phyloP scores from a whole-genome alignment of 2,888 invertebrate genomes.

The Nemotelus nigrinus region DNA sequence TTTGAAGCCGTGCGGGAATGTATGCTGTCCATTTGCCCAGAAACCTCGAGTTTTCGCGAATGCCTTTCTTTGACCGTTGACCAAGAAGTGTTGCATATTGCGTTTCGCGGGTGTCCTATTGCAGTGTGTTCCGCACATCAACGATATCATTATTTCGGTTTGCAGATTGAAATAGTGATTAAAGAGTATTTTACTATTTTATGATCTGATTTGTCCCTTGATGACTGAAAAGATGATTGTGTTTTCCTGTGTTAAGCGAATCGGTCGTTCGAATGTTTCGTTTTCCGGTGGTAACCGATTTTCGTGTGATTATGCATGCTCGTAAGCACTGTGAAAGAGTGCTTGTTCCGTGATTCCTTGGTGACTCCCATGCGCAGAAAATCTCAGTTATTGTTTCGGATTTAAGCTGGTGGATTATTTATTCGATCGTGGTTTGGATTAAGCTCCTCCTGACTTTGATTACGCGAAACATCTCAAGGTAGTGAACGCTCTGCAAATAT shows the following conservation, averaged over 20 bases:
- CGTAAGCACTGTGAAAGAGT: conserved; percentile 1
- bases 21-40: neutral
- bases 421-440: conserved; percentile 31
- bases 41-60: conserved; percentile 8
- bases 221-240: no score
- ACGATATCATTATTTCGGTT: neutral
- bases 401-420: conserved; percentile 33
- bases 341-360: neutral
- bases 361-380: conserved; percentile 22
- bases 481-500: conserved; percentile 21
- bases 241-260: no score
- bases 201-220: no score
- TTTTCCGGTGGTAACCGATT: neutral
- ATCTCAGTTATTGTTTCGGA: conserved; percentile 31
- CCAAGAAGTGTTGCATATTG: conserved; percentile 15
- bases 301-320: conserved; percentile 4
- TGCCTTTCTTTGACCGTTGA: conserved; percentile 10
- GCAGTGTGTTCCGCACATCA: neutral
- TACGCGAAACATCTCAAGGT: conserved; percentile 26
- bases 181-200: no score
- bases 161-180: neutral
- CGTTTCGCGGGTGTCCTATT: conserved; percentile 10
- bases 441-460: conserved; percentile 34
- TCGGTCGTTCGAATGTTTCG: no score
- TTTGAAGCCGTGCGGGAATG: conserved; percentile 34